A percentile compares a stretch with the other conserved stretches of the same genome.
These are phyloP conservation scores for Podargus strigoides DNA, from an alignment of 2,797 vertebrate genomes.

Conservation along the genomic window DNA sequence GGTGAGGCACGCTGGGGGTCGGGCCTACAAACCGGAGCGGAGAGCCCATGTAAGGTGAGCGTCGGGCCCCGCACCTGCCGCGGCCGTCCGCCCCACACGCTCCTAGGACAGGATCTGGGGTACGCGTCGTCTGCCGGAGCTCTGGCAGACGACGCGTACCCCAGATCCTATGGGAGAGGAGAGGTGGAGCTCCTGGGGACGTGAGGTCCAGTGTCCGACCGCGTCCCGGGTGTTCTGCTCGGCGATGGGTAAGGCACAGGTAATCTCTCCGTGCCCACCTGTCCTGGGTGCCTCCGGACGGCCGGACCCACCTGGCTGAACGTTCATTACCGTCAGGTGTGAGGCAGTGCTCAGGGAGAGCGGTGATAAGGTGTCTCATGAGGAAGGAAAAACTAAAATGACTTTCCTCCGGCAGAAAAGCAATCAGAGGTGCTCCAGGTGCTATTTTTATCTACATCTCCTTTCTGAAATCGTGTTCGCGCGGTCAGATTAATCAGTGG, in stretches of 20 bases:
- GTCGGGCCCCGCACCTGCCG: too few species aligned
- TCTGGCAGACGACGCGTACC: accelerated
- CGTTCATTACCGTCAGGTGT: not conserved
- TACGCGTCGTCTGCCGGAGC: accelerated
- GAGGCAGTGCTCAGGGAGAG: not conserved
- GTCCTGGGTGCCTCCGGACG: not conserved
- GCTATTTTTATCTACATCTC: not conserved
- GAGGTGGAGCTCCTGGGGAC: not conserved
- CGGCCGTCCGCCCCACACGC: too few species aligned
- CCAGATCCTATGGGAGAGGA: not conserved
- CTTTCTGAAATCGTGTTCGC: not conserved
- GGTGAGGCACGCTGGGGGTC: too few species aligned
- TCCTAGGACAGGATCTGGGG: not conserved
- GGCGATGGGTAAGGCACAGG: not conserved
- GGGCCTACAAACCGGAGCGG: too few species aligned
- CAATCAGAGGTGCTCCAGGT: not conserved
- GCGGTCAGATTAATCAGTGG: not conserved
- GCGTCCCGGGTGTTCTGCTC: not conserved
- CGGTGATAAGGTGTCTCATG: not conserved
- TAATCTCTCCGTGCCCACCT: accelerated
- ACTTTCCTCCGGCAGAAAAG: not conserved
- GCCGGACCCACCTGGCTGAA: not conserved
- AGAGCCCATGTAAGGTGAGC: too few species aligned
- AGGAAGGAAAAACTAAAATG: not conserved
- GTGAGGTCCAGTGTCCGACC: not conserved